Conservation (phyloP, 2,113 vertebrate genomes). For the Junco hyemalis region DNA sequence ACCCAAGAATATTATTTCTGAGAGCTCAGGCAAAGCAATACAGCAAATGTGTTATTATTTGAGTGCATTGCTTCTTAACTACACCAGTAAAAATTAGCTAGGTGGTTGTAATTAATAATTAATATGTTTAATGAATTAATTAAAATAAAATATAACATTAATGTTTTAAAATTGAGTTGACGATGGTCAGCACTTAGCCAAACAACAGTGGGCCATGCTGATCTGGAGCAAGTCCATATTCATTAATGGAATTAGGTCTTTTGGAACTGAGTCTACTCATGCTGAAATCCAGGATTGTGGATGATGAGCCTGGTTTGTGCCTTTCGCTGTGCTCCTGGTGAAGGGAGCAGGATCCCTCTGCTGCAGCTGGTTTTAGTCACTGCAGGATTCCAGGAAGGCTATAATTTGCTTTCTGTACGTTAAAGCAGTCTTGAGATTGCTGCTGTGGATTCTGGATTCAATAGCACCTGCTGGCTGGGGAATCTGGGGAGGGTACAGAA, state of each 20-base stretch:
- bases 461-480: neutral
- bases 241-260: neutral
- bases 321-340: neutral
- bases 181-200: neutral
- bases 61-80: neutral
- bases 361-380: neutral
- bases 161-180: neutral
- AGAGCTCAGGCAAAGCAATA: neutral
- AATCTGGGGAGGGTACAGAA: neutral
- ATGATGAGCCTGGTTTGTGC: neutral
- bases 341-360: neutral
- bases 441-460: accelerated
- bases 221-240: neutral
- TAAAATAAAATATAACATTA: neutral
- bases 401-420: neutral
- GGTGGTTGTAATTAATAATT: neutral
- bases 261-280: neutral
- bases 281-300: neutral
- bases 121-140: neutral
- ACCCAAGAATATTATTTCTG: neutral
- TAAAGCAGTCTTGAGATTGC: neutral
- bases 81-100: neutral
- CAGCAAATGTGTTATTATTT: neutral
- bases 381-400: neutral
- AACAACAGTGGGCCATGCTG: accelerated